Evolutionary conservation across 1,140 invertebrate species (phyloP).

Genomic region (Drosophila gunungcola): DNA sequence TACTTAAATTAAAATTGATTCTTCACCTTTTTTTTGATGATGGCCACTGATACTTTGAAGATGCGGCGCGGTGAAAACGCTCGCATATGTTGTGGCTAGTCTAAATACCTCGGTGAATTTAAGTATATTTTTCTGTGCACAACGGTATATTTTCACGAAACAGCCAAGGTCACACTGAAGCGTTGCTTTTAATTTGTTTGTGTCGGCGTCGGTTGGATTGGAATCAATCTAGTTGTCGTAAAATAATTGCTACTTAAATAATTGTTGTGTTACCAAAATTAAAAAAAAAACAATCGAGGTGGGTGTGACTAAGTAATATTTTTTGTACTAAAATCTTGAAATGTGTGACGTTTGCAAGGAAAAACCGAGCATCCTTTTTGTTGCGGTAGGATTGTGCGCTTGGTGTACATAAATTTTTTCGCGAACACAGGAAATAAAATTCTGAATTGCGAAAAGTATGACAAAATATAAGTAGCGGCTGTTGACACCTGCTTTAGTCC

Average conservation of each 20-base stretch:
- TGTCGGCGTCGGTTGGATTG: conserved; percentile 37
- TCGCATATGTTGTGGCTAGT: not conserved
- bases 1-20: too few species aligned
- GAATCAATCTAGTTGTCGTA: conserved; percentile 5
- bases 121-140: too few species aligned
- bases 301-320: conserved; percentile 6
- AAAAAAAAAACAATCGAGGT: conserved; percentile 17
- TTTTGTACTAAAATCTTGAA: too few species aligned
- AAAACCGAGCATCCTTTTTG: conserved; percentile 23
- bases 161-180: conserved; percentile 6
- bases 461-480: not conserved
- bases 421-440: conserved; percentile 1
- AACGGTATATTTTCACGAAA: not conserved
- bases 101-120: too few species aligned
- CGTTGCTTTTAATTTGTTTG: conserved; percentile 43
- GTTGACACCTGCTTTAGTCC: not conserved
- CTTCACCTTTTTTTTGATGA: too few species aligned
- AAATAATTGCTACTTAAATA: not conserved
- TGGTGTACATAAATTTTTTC: conserved; percentile 44
- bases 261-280: not conserved
- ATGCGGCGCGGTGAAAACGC: too few species aligned
- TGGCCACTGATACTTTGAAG: too few species aligned
- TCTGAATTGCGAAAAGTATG: not conserved
- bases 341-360: not conserved
- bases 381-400: conserved; percentile 40